Evolutionary conservation across 2,113 vertebrate species (phyloP).

Genomic region (Carollia perspicillata): DNA sequence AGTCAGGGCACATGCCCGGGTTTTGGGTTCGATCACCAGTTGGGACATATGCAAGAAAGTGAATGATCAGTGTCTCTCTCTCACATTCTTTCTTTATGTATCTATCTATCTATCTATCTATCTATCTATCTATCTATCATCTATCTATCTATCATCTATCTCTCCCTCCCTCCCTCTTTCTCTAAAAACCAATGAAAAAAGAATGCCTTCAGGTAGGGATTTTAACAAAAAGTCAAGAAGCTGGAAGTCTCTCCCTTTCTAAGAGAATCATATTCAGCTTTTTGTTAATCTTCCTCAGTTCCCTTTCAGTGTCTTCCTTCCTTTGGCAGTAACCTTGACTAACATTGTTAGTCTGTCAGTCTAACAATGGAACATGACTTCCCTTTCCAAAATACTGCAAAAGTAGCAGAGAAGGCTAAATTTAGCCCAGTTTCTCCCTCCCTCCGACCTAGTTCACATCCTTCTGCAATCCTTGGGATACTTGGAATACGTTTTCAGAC

Average conservation of each 20-base stretch:
- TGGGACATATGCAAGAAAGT: too few relatives aligned
- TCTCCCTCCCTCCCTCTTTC: too few relatives aligned
- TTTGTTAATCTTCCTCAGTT: neutral
- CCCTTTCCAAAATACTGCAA: neutral
- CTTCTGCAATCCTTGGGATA: neutral
- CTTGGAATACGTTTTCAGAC: neutral
- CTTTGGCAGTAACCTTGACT: neutral
- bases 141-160: too few relatives aligned
- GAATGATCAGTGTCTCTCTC: too few relatives aligned
- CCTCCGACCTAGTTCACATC: neutral
- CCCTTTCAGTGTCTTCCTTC: neutral
- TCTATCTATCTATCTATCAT: too few relatives aligned
- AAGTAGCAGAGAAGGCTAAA: neutral
- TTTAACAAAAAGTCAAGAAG: neutral
- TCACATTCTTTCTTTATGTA: too few relatives aligned
- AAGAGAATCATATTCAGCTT: neutral
- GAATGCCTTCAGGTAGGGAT: too few relatives aligned
- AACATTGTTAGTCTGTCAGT: neutral
- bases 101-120: too few relatives aligned
- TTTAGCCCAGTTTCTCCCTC: neutral
- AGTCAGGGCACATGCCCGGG: too few relatives aligned
- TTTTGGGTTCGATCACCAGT: too few relatives aligned
- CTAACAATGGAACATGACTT: neutral
- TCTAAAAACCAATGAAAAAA: too few relatives aligned
- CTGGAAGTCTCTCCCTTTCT: neutral